Conservation (phyloP, 2,797 vertebrate species). For the Cuniculus paca region DNA sequence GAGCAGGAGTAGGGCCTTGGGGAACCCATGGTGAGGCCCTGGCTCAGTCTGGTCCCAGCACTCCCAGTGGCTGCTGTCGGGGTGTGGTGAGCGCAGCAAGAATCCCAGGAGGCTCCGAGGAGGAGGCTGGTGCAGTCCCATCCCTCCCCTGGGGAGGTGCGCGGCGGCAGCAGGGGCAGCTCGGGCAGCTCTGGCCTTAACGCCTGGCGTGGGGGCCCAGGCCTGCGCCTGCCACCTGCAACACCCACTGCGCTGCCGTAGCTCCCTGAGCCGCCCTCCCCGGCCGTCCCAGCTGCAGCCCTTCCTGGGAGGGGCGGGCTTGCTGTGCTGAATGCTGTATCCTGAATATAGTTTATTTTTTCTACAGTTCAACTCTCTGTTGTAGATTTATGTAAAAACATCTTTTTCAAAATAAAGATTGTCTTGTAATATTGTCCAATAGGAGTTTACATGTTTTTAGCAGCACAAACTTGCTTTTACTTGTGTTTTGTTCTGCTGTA, state of each 20-base stretch:
- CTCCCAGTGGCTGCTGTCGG: background rate
- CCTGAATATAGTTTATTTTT: constrained; percentile 82
- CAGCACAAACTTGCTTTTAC: background rate
- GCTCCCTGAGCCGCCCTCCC: background rate
- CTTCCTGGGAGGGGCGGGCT: background rate
- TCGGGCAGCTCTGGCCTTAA: background rate
- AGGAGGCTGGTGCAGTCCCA: accelerated
- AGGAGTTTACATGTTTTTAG: background rate
- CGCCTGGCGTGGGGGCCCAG: background rate
- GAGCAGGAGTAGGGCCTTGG: too few relatives aligned
- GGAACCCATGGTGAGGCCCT: too few relatives aligned
- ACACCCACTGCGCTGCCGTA: accelerated
- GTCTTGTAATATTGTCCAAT: constrained; percentile 70
- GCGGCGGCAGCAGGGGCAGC: accelerated
- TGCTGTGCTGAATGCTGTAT: background rate
- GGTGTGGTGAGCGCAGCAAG: accelerated
- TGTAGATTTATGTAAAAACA: constrained; percentile 83
- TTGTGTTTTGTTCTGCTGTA: too few relatives aligned
- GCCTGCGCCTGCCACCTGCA: background rate
- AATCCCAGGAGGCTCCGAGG: background rate
- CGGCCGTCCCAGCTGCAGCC: background rate
- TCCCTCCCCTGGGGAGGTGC: background rate
- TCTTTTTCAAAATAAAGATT: constrained; percentile 82
- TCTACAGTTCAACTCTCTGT: constrained; percentile 82
- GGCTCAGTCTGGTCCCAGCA: too few relatives aligned